Percentiles rank a stretch among this genome's conserved stretches.
phyloP scores from a whole-genome alignment of 2,113 vertebrate genomes.

The Dinomys branickii region DNA sequence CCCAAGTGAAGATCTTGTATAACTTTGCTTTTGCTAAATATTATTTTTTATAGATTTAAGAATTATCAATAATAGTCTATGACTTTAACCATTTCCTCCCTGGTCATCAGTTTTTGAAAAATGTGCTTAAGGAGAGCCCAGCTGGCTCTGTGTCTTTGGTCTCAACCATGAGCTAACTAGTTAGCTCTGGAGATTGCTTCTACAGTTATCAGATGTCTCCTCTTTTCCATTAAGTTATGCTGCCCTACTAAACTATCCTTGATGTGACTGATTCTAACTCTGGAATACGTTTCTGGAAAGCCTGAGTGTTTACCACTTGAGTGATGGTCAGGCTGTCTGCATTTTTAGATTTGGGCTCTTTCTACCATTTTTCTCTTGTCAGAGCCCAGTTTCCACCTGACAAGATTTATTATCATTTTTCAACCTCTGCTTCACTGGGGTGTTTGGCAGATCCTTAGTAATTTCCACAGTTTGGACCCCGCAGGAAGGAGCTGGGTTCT shows the following conservation, averaged over 20 bases:
- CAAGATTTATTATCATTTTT: constrained; percentile 75
- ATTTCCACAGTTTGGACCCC: constrained; percentile 64
- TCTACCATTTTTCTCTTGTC: constrained; percentile 35
- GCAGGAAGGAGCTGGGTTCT: constrained; percentile 71
- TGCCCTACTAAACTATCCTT: neutral
- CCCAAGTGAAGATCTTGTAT: neutral
- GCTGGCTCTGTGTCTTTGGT: neutral
- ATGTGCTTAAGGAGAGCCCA: neutral
- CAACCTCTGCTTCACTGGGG: constrained; percentile 61
- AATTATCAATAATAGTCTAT: neutral
- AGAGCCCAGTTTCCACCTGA: constrained; percentile 62
- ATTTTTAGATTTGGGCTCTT: neutral
- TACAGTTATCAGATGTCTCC: neutral
- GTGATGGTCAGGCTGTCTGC: neutral
- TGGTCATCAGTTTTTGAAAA: neutral
- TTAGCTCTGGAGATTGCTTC: neutral
- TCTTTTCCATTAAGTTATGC: neutral
- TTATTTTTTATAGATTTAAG: neutral
- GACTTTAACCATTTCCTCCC: neutral
- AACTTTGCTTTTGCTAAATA: neutral
- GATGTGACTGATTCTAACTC: neutral
- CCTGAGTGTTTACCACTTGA: neutral
- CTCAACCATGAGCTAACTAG: neutral
- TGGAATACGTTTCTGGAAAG: neutral
- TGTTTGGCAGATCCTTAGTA: constrained; percentile 75